phyloP scores from a whole-genome alignment of 2,113 vertebrate genomes.

The Chaenogobius annularis region DNA sequence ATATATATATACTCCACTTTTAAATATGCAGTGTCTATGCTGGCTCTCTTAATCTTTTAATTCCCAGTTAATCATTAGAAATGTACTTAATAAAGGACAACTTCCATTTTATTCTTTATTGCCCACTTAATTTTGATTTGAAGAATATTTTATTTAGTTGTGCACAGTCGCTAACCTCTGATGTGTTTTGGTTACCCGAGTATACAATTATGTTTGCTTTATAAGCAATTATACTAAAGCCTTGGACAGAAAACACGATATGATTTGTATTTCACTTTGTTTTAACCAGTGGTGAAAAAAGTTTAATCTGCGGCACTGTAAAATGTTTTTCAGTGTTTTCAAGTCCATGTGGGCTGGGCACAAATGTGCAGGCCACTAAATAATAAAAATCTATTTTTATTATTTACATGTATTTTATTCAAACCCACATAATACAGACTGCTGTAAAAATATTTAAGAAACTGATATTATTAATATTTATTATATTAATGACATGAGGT shows the following conservation, averaged over 20 bases:
- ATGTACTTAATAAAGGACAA: too few species aligned
- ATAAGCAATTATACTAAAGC: too few species aligned
- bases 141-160: too few species aligned
- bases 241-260: too few species aligned
- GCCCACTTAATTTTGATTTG: background rate
- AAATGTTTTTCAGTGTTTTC: too few species aligned
- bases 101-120: background rate
- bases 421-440: background rate
- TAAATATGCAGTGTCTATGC: background rate
- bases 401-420: background rate
- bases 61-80: background rate
- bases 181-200: background rate
- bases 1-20: too few species aligned
- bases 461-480: background rate
- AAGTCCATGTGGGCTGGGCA: background rate
- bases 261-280: background rate
- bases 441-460: background rate
- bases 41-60: background rate
- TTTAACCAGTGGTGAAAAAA: background rate
- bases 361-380: background rate
- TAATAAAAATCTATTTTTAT: background rate
- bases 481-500: constrained; percentile 39
- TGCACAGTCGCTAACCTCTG: background rate
- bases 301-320: too few species aligned
- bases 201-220: too few species aligned